Evolutionary conservation across 2,888 invertebrate genomes (phyloP), one percentile per base, ranked within the genome.

Genomic region (Byasa hedistus): DNA sequence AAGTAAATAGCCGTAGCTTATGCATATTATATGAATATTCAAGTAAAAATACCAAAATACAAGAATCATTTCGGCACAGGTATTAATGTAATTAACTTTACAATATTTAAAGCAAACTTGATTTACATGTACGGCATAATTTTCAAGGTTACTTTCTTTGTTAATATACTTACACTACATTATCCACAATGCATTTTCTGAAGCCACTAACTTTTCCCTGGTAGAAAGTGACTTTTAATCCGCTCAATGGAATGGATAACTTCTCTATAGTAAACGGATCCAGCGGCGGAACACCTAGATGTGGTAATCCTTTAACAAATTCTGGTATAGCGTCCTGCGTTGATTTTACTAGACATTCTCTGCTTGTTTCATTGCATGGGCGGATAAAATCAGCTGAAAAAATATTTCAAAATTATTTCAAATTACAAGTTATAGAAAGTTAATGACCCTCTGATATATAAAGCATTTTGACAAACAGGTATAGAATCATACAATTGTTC

Each of bases 191-290:
- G 65, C 85, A 85, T 5, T 85, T 86, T 39, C 74, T 82, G 71
- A 91, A 91, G 3, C 91, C 91, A 0, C 83, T 69, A 8, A 90
- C 87, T 76, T 83, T 88, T 66, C 90, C 91, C 52, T 87, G 72
- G 57, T 85, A 85, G 69, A 90, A 89, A 0, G 90, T 87, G n/a
- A 88, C 82, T 66, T 85, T 86, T 4, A 91, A 72, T 0, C 90
- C 89, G 48, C 61, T 84, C 3, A 91, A 73, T 0, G 88, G 88
- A 52, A 91, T 82, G 0, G 86, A 69, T 12, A 91, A 72, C 56
- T 86, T 81, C 0, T 90, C 86, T n/a, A 91, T 86, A 19, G 77
- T 75, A 68, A 91, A 91, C 0, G 91, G 91, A 66, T 91, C 91
- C 51, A 91, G 61, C 1, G 74, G 21, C 0, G 80, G 72, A 0